Evolutionary conservation across 2,113 vertebrate species (phyloP).

Genomic region (Scomber scombrus): DNA sequence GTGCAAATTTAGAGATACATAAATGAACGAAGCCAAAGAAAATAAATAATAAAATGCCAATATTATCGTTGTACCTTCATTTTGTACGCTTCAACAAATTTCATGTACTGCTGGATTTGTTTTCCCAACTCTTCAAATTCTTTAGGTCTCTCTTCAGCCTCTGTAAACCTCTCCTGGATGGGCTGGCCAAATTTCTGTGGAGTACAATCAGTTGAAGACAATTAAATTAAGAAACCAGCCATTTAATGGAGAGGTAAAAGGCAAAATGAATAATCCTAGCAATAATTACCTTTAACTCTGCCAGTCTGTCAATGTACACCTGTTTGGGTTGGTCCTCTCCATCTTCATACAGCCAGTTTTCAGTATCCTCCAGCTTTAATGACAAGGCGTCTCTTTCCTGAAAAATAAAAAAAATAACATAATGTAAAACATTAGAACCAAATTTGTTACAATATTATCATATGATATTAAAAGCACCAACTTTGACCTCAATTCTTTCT

Average conservation of each 20-base stretch:
- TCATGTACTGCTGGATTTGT: slow-evolving; percentile 97
- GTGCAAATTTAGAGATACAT: not conserved
- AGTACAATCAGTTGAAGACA: slow-evolving; percentile 2
- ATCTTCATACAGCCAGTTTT: slow-evolving; percentile 98
- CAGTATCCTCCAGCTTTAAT: slow-evolving; percentile 94
- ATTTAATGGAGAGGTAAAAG: not conserved
- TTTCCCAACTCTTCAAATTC: slow-evolving; percentile 96
- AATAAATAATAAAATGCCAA: no score
- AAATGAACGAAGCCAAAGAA: not conserved
- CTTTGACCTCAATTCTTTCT: not conserved
- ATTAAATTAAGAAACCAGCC: not conserved
- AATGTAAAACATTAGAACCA: not conserved
- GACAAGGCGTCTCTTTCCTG: slow-evolving; percentile 93
- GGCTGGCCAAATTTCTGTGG: slow-evolving; percentile 91
- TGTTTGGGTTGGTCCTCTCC: slow-evolving; percentile 98
- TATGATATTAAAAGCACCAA: not conserved
- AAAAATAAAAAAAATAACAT: not conserved
- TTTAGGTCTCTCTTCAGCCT: slow-evolving; percentile 95
- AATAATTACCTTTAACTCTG: slow-evolving; percentile 90
- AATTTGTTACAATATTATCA: not conserved
- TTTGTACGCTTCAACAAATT: slow-evolving; percentile 93
- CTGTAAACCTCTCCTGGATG: slow-evolving; percentile 91
- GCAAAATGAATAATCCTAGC: not conserved
- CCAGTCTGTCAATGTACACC: slow-evolving; percentile 95
- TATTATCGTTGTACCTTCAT: slow-evolving; percentile 87